These are phyloP conservation scores for Pseudochirops cupreus DNA, from an alignment of 2,797 vertebrate genomes.

Conservation along the genomic window DNA sequence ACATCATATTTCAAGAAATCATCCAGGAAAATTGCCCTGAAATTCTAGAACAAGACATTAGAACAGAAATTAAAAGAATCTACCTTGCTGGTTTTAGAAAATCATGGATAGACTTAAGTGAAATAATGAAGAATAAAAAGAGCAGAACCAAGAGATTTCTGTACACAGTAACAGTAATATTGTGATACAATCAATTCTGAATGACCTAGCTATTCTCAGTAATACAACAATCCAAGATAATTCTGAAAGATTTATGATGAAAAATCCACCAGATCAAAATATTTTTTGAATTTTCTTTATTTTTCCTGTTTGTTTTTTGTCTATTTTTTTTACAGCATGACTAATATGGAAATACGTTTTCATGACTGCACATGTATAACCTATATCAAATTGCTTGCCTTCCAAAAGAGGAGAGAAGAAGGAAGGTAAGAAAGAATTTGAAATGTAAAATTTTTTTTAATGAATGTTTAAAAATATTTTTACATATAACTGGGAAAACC, in stretches of 20 bases:
- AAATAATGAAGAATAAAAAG: not conserved
- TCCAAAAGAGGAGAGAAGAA: not conserved
- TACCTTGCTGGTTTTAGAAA: not conserved
- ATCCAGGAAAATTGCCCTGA: not conserved
- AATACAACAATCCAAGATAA: not conserved
- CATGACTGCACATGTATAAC: not conserved
- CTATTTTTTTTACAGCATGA: not conserved
- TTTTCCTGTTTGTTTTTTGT: not conserved
- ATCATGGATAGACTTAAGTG: not conserved
- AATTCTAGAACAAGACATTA: not conserved
- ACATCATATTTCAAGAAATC: not conserved
- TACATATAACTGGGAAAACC: not conserved
- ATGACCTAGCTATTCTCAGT: not conserved
- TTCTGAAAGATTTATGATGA: not conserved
- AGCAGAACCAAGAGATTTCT: not conserved
- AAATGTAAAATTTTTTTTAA: not conserved
- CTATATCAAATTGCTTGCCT: not conserved
- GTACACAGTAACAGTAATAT: not conserved
- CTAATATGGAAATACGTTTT: not conserved
- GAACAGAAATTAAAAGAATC: not conserved
- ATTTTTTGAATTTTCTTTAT: not conserved
- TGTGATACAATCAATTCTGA: not conserved
- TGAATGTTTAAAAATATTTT: not conserved
- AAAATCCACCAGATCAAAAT: not conserved
- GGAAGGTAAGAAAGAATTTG: not conserved